Evolutionary conservation across 2,888 invertebrate species (phyloP).

Genomic region (Ochropleura plecta): DNA sequence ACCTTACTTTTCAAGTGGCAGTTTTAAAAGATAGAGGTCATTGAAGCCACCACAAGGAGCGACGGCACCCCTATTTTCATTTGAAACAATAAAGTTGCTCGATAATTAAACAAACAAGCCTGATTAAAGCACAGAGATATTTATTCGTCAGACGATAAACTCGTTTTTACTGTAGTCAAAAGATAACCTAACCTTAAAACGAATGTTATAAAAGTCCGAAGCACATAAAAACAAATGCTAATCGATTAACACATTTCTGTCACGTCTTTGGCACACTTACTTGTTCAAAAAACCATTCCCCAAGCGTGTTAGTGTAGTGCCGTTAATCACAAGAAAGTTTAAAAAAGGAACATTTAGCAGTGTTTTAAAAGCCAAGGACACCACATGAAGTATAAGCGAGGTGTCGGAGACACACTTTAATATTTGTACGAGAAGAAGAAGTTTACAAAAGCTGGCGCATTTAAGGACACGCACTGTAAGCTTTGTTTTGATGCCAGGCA

Average conservation of each 20-base stretch:
- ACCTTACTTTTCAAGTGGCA: too few relatives aligned
- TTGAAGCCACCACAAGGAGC: too few relatives aligned
- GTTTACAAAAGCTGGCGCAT: not conserved
- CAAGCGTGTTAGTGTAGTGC: conserved; percentile 16
- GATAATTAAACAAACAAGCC: too few relatives aligned
- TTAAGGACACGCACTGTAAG: not conserved
- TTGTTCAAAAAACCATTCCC: not conserved
- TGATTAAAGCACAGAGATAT: too few relatives aligned
- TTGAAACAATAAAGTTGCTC: too few relatives aligned
- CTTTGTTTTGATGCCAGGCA: not conserved
- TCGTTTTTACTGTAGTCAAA: too few relatives aligned
- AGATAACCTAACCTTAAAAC: too few relatives aligned
- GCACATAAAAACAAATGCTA: conserved; percentile 1
- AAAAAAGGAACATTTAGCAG: not conserved
- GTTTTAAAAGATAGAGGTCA: too few relatives aligned
- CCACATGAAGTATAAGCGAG: not conserved
- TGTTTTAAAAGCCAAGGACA: conserved; percentile 1
- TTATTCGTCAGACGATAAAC: too few relatives aligned
- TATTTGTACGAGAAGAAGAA: not conserved
- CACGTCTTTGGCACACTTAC: too few relatives aligned
- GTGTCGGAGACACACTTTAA: not conserved
- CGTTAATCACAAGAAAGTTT: not conserved
- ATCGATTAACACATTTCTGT: not conserved
- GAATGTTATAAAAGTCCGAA: too few relatives aligned
- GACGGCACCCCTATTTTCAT: too few relatives aligned